Base-by-base conservation (phyloP, 2,113 vertebrate species). In the Okapia johnstoni region DNA sequence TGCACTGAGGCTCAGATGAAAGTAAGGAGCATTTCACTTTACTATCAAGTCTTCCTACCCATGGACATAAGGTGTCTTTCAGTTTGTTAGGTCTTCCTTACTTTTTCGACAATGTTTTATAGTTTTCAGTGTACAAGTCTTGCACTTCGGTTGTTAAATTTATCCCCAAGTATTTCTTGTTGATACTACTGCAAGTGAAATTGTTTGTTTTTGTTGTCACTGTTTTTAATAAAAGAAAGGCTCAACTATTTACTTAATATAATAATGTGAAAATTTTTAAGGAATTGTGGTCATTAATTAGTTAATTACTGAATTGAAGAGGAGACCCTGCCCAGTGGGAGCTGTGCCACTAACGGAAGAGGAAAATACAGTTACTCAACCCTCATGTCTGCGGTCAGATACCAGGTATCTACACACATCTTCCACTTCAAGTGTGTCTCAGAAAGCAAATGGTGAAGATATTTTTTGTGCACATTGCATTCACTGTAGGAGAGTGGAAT, bases 281-380 rank as follows among this genome's bases (percentile, higher is more conserved):
- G 63, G 79, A 55, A 30, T 15, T 13, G 4, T 16, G 92, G n/a
- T 25, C 60, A 46, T 63, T 46, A 6, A 26, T 16, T 40, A 33
- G 19, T 43, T 55, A 80, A 57, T 46, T 9, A 50, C 40, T 14
- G 11, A 55, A 15, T 25, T 36, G 15, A 4, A 81, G 23, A 36
- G 30, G 60, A 17, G 26, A 33, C 86, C 15, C 13, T 2, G 30
- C 46, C 12, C 6, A 36, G 25, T 1, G 7, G 60, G 12, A 77
- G n/a, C 0, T 6, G 21, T 17, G 46, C 17, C 12, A 0, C 30
- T 9, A 15, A 55, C 46, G 3, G 12, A 79, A 15, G 13, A 55
- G 50, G 50, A 90, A 93, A 19, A 11, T 9, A 7, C 5, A 30
- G 76, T 15, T 17, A 30, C 54, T 79, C 55, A n/a, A 0, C 13